phyloP scores from a whole-genome alignment of 2,888 invertebrate genomes.

The Seladonia tumulorum region DNA sequence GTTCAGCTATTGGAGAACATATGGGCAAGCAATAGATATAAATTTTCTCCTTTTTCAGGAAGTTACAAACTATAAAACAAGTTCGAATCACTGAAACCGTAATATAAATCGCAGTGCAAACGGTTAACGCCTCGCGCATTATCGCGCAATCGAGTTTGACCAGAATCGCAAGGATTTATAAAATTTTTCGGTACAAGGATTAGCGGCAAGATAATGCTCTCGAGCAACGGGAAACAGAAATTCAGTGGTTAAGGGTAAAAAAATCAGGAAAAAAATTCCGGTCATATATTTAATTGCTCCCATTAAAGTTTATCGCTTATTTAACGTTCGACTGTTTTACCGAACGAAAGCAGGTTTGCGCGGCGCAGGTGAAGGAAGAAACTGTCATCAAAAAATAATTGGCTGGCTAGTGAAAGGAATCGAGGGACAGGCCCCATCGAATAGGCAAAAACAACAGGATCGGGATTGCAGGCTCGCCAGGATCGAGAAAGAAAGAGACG shows the following conservation, averaged over 20 bases:
- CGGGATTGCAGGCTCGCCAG: constrained; percentile 33
- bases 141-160: too few species aligned
- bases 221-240: neutral
- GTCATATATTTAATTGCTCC: neutral
- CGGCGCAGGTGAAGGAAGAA: neutral
- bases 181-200: too few species aligned
- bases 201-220: too few species aligned
- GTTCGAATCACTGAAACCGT: too few species aligned
- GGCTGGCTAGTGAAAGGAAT: constrained; percentile 20
- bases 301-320: neutral
- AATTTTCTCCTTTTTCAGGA: too few species aligned
- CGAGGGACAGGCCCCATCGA: constrained; percentile 14
- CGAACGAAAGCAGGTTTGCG: neutral
- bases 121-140: too few species aligned
- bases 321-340: neutral
- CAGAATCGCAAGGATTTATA: too few species aligned
- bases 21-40: too few species aligned
- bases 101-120: too few species aligned
- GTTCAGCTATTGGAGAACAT: too few species aligned
- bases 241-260: neutral
- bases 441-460: constrained; percentile 43
- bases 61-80: too few species aligned
- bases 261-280: neutral
- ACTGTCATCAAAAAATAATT: neutral
- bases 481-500: constrained; percentile 42